Base-by-base conservation (phyloP, 2,888 invertebrate species). In the Diabrotica balteata region DNA sequence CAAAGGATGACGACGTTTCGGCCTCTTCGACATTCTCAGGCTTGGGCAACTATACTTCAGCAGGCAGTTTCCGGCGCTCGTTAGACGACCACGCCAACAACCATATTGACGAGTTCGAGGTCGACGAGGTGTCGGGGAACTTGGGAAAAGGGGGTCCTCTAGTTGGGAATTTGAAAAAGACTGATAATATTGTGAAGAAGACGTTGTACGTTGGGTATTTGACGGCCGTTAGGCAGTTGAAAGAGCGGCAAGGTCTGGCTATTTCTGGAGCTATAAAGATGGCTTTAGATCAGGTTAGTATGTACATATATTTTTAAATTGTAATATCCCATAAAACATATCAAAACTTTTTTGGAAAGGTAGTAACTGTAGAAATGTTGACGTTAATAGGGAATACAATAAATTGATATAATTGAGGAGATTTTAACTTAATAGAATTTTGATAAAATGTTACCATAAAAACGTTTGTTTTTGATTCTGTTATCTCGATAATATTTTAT, bases 201-300 rank as follows among this genome's bases (percentile, higher is more conserved):
- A 80, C 87, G 71, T 88, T 96, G 79, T 93, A 91, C 77, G 89
- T 96, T 79, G 96, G 96, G 72, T 96, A 95, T 85, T 87, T 96
- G 80, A 92, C 95, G 61, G 93, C 94, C 66, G 89, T 92, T 81
- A 93, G 89, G 83, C 90, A 88, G 64, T 87, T 90, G 75, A 90
- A 90, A 79, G 92, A 92, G 82, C 88, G 93, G 72, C 93, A 94
- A 85, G 96, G 96, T 22, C 88, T 96, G 78, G 89, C 93, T 73
- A 93, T 96, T 79, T 95, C 95, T 62, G 97, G 97, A 66, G 97
- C 97, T 63, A 88, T 97, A 75, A 90, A 94, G 55, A 90, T 93
- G 88, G 97, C 97, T 62, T 88, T 97, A 66, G 90, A 95, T 76
- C 90, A 93, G 88, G 94, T 96, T 64, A 63, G 60, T 52, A 58